Conservation (phyloP, 2,888 invertebrate species). For the Teleiodes luculella region DNA sequence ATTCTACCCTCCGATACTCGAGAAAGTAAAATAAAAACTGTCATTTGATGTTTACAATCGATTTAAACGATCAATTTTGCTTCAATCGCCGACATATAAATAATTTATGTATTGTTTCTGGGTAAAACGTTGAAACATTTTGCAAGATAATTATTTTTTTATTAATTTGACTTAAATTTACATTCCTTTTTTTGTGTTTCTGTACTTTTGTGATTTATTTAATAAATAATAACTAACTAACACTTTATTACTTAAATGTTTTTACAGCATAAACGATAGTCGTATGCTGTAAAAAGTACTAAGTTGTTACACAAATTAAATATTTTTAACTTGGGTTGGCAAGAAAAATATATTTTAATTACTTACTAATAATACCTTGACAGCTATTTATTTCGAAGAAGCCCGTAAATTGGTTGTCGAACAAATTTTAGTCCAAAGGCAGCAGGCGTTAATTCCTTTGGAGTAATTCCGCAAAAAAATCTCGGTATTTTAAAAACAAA, state of each 20-base stretch:
- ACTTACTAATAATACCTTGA: not conserved
- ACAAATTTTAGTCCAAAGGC: slow-evolving; percentile 27
- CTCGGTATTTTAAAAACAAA: slow-evolving; percentile 44
- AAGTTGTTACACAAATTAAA: too few relatives aligned
- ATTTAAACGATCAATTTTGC: too few relatives aligned
- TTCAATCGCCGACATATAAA: too few relatives aligned
- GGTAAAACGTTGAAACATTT: too few relatives aligned
- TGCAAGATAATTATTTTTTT: too few relatives aligned
- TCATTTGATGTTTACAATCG: too few relatives aligned
- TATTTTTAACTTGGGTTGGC: not conserved
- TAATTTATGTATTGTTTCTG: not conserved
- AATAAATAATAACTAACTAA: not conserved
- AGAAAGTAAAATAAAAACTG: too few relatives aligned
- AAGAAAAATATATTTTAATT: not conserved
- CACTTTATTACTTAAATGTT: too few relatives aligned
- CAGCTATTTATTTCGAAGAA: not conserved
- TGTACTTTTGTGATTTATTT: not conserved
- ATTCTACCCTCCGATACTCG: too few relatives aligned
- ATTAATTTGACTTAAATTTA: too few relatives aligned
- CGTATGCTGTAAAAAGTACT: too few relatives aligned
- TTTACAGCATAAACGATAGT: too few relatives aligned
- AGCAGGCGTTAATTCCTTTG: slow-evolving; percentile 23
- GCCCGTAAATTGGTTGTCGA: not conserved
- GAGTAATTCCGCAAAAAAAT: slow-evolving; percentile 38
- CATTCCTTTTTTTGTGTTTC: not conserved